Evolutionary conservation across 2,797 vertebrate genomes (phyloP), one percentile per base, ranked within the genome.

Genomic region (Gadopsis bispinosus): DNA sequence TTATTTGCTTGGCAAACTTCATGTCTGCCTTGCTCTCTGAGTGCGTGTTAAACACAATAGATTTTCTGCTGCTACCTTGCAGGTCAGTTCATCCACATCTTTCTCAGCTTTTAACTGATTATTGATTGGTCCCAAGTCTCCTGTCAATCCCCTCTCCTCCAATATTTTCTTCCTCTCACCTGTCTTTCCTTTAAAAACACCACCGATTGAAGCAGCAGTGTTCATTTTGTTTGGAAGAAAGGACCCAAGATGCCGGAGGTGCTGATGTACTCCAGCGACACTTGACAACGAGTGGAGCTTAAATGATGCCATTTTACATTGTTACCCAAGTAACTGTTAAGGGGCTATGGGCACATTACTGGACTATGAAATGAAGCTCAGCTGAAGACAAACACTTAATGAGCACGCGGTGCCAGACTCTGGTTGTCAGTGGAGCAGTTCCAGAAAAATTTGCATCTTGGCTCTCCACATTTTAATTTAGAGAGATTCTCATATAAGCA

Each of bases 381-480:
- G 81, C 69, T 55, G 69, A 69, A 86, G 74, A 74, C 58, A 72
- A 74, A 79, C 56, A 73, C 75, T 84, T 76, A 83, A 72, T 75
- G 71, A 77, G 62, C 79, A 72, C 79, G 60, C 66, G 4, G 71
- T 61, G 75, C 83, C 81, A 82, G 73, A 73, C 74, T 86, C 80
- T 72, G 48, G 33, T 63, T 58, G 55, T 87, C 67, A 56, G 67
- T 84, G 81, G 85, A 90, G 81, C 69, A 43, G 50, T 77, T 88
- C 83, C 84, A 90, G 74, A 72, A 83, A 86, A 68, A 90, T 84
- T 80, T 81, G 29, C 85, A 85, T 87, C 79, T 88, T 83, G 84
- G 84, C 86, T 87, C 59, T 69, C 58, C 63, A 74, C 76, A 64
- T 90, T 92, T 87, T 79, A 81, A 89, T 88, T 86, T 80, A 69